phyloP scores from a whole-genome alignment of 2,797 vertebrate genomes.

The Amblyraja radiata region DNA sequence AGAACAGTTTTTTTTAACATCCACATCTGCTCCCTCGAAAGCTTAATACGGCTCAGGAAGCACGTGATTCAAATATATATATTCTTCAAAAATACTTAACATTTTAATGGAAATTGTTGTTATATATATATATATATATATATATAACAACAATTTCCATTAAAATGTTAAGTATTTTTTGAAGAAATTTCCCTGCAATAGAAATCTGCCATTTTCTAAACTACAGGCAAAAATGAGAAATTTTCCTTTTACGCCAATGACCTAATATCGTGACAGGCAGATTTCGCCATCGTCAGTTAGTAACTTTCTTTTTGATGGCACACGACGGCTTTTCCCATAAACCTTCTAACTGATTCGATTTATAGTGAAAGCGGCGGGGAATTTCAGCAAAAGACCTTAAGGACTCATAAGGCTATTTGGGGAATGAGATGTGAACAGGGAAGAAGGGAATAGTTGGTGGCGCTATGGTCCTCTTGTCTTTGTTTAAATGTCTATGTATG shows the following conservation, averaged over 20 bases:
- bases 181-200: neutral
- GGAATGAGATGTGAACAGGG: constrained; percentile 3
- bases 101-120: too few relatives aligned
- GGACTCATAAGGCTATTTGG: neutral
- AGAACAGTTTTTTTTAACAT: neutral
- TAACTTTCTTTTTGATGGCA: neutral
- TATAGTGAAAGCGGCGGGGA: neutral
- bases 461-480: constrained; percentile 10
- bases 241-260: neutral
- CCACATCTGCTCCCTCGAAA: neutral
- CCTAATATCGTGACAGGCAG: too few relatives aligned
- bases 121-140: too few relatives aligned
- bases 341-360: neutral
- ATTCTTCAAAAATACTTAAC: too few relatives aligned
- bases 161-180: neutral
- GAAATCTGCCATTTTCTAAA: neutral
- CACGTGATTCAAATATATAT: neutral
- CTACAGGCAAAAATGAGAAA: neutral
- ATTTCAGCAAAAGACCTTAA: neutral
- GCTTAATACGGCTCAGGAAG: neutral
- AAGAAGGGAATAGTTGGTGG: neutral
- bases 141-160: neutral
- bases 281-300: neutral
- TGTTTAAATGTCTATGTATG: neutral
- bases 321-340: neutral